These are phyloP conservation scores for Eutolmus rufibarbis DNA, from an alignment of 2,888 invertebrate species.

Conservation along the genomic window DNA sequence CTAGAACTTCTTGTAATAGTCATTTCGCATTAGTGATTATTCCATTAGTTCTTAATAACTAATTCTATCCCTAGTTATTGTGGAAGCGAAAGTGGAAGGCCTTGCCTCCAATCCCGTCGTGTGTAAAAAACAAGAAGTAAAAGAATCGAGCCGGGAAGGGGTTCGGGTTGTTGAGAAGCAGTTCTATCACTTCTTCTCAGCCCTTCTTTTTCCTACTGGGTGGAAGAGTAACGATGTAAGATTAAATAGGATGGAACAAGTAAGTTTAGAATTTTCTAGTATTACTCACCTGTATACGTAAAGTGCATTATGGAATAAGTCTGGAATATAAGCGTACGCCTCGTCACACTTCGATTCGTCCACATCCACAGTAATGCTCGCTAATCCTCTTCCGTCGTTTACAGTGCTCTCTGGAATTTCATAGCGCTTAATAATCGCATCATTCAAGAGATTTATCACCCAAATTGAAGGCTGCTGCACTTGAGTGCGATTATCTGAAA, in stretches of 20 bases:
- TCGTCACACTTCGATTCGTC: constrained; percentile 66
- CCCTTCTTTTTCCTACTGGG: too few relatives aligned
- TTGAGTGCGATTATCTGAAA: constrained; percentile 56
- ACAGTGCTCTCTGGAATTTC: constrained; percentile 60
- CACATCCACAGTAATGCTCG: constrained; percentile 75
- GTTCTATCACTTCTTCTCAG: too few relatives aligned
- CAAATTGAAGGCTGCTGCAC: constrained; percentile 71
- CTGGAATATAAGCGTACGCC: constrained; percentile 75
- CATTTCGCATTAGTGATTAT: too few relatives aligned
- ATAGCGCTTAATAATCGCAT: constrained; percentile 68
- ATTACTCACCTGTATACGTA: constrained; percentile 61
- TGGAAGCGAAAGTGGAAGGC: too few relatives aligned
- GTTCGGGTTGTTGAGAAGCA: too few relatives aligned
- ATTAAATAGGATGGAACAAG: not conserved
- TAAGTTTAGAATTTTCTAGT: not conserved
- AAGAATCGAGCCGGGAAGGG: too few relatives aligned
- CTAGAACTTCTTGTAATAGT: too few relatives aligned
- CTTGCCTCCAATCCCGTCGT: too few relatives aligned
- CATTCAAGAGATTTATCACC: constrained; percentile 71
- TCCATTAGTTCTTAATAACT: too few relatives aligned
- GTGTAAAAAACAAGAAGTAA: too few relatives aligned
- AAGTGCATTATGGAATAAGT: constrained; percentile 55
- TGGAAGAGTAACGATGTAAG: constrained; percentile 60
- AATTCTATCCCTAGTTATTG: too few relatives aligned
- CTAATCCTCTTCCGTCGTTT: constrained; percentile 65